Evolutionary conservation across 2,113 vertebrate genomes (phyloP).

Genomic region (Sorex fumeus): DNA sequence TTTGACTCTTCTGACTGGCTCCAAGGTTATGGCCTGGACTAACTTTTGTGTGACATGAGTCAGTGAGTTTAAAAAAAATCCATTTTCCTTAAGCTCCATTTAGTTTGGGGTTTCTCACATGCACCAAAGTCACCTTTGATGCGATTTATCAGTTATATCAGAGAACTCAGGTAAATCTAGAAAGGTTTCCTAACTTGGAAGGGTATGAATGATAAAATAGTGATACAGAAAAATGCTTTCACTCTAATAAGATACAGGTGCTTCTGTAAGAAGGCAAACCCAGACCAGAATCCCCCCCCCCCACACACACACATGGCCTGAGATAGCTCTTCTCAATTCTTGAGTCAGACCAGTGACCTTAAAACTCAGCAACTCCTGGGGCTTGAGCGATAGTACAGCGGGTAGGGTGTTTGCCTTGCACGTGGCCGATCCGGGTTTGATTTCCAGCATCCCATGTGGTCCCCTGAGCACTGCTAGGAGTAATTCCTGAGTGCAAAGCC

Average conservation of each 20-base stretch:
- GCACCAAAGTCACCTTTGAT: not conserved
- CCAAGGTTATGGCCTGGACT: not conserved
- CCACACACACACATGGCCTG: not conserved
- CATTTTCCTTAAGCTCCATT: constrained; percentile 25
- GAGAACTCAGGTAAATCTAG: not conserved
- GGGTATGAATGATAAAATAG: constrained; percentile 1
- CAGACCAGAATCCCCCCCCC: not conserved
- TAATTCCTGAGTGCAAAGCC: too few relatives aligned
- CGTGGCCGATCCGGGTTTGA: too few relatives aligned
- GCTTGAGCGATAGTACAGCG: too few relatives aligned
- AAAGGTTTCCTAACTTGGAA: not conserved
- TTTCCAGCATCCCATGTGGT: too few relatives aligned
- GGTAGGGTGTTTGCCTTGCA: too few relatives aligned
- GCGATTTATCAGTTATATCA: constrained; percentile 5
- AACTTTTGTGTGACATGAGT: not conserved
- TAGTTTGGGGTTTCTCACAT: not conserved
- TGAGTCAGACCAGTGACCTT: constrained; percentile 29
- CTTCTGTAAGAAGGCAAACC: not conserved
- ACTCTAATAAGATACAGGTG: not conserved
- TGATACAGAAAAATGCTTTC: not conserved
- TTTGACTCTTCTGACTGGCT: not conserved
- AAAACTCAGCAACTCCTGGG: constrained; percentile 22
- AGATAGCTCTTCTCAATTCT: not conserved
- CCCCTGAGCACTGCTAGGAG: too few relatives aligned
- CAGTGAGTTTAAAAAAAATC: constrained; percentile 1